A percentile compares a stretch with the other conserved stretches of the same genome.
Evolutionary conservation across 1,140 invertebrate genomes (phyloP).

Genomic region (Fopius arisanus): DNA sequence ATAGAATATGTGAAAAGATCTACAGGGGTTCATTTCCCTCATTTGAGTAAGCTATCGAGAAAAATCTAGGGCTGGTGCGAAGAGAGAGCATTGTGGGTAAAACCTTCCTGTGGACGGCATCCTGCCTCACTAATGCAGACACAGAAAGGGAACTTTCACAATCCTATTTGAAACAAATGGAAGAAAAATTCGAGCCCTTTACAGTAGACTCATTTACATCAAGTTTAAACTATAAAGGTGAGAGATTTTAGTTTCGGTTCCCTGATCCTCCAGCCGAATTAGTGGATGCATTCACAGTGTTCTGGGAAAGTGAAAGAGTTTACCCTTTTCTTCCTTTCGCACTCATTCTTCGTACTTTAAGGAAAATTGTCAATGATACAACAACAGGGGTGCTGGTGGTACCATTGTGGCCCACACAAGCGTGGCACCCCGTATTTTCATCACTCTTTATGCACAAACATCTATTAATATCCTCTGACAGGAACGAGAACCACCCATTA

Average conservation of each 20-base stretch:
- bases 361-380: slow-evolving; percentile 20
- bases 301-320: slow-evolving; percentile 9
- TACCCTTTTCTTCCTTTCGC: slow-evolving; percentile 23
- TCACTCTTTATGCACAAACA: slow-evolving; percentile 1
- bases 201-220: slow-evolving; percentile 25
- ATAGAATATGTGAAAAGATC: slow-evolving; percentile 40
- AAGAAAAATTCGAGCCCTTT: neutral
- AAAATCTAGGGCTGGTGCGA: slow-evolving; percentile 42
- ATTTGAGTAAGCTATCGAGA: slow-evolving; percentile 33
- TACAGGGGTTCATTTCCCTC: slow-evolving; percentile 36
- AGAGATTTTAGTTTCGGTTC: slow-evolving; percentile 18
- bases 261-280: slow-evolving; percentile 16
- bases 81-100: slow-evolving; percentile 27
- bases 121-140: slow-evolving; percentile 17
- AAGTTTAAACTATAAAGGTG: slow-evolving; percentile 17
- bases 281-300: slow-evolving; percentile 27
- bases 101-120: slow-evolving; percentile 21
- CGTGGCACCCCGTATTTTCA: slow-evolving; percentile 22
- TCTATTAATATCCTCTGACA: slow-evolving; percentile 15
- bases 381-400: slow-evolving; percentile 1
- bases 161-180: slow-evolving; percentile 9
- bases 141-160: slow-evolving; percentile 27
- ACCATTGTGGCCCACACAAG: neutral
- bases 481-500: neutral
- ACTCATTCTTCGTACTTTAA: slow-evolving; percentile 7